Percentiles rank a stretch among this genome's conserved stretches.
phyloP scores from a whole-genome alignment of 2,888 invertebrate genomes.

The Phyto melanocephala region DNA sequence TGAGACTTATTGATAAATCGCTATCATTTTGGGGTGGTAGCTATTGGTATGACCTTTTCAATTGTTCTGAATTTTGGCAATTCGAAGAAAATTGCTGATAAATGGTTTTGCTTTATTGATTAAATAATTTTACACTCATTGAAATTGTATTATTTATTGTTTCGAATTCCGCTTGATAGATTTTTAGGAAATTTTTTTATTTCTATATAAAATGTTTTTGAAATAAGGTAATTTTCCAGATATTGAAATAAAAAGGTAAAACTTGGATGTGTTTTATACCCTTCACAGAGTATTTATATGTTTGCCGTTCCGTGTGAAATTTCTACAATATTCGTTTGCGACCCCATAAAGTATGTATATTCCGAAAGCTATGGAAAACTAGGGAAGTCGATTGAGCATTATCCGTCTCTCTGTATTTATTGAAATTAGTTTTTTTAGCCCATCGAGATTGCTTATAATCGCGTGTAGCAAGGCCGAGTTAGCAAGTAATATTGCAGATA shows the following conservation, averaged over 20 bases:
- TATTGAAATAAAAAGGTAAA: background rate
- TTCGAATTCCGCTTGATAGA: conserved; percentile 17
- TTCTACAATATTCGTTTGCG: too few relatives aligned
- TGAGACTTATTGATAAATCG: background rate
- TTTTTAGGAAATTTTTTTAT: background rate
- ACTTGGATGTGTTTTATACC: background rate
- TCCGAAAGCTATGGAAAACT: too few relatives aligned
- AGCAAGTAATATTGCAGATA: too few relatives aligned
- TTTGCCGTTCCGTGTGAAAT: too few relatives aligned
- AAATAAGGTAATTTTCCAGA: background rate
- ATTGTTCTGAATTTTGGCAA: background rate
- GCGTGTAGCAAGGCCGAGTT: too few relatives aligned
- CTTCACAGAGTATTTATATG: too few relatives aligned
- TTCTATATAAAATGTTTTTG: background rate
- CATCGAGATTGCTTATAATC: too few relatives aligned
- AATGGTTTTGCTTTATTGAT: conserved; percentile 16
- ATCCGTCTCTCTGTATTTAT: too few relatives aligned
- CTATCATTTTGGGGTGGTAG: conserved; percentile 11
- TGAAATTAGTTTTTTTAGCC: too few relatives aligned
- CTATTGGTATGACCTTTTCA: conserved; percentile 25
- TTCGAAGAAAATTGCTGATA: conserved; percentile 9
- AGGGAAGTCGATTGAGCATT: too few relatives aligned
- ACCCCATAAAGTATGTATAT: too few relatives aligned
- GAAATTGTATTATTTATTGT: conserved; percentile 26
- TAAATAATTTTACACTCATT: conserved; percentile 46